Evolutionary conservation across 1,140 invertebrate species (phyloP), one percentile per base, ranked within the genome.

Genomic region (Contarinia nasturtii): DNA sequence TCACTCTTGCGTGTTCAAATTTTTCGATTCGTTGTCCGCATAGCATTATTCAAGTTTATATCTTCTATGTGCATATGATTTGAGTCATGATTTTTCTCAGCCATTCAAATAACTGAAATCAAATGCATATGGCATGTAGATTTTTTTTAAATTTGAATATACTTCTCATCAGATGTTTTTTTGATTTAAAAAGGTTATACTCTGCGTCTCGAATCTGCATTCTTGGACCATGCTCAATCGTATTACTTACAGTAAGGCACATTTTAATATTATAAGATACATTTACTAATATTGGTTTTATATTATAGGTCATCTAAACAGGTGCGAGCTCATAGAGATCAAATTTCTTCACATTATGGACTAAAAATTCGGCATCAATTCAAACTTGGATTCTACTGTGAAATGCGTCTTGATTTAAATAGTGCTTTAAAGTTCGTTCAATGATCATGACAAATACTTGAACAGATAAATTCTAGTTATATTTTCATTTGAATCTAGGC

Each of bases 341-440:
- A 90, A 56, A 70, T 96, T 11, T 88, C 80, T 11, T 83, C 80
- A 14, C 91, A 96, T 67, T 84, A 88, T 57, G 82, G 86, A 54
- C 68, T 97, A 17, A 90, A 89, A 72, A 88, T 98, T 3, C 69
- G 94, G 19, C 92, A 98, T 71, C 87, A 94, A 55, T 97, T 95
- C 59, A 98, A 98, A 70, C 80, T 96, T 59, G 95, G 82, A n/a
- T 96, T 94, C 68, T 77, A 93, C 38, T 86, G 87, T 66, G 94
- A 98, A 68, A 64, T 97, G 42, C 83, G 85, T 55, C 86, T 92
- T 58, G 93, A 98, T 61, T 72, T 79, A 48, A 79, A 78, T 57
- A 80, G 81, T 12, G 88, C 91, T 21, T 75, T 92, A 51, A 94
- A 93, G 82, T 89, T 71, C 69, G 69, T 65, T 17, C 45, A 51